phyloP scores from a whole-genome alignment of 2,797 vertebrate species.

The Amblyraja radiata region DNA sequence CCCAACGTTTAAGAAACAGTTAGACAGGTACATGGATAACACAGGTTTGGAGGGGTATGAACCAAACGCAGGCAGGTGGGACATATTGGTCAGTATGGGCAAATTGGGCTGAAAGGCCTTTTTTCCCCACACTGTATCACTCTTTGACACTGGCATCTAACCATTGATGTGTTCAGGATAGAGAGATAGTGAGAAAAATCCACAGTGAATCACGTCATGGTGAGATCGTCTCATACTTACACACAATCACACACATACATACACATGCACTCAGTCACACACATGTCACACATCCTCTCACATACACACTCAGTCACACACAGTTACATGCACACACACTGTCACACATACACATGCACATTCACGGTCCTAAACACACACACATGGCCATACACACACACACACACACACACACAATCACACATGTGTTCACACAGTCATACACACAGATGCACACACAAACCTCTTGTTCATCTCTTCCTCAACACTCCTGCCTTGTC shows the following conservation, averaged over 20 bases:
- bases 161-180: background rate
- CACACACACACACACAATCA: background rate
- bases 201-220: background rate
- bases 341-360: background rate
- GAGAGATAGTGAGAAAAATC: background rate
- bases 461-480: no score
- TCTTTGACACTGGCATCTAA: no score
- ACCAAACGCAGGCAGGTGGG: no score
- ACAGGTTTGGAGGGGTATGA: no score
- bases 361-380: background rate
- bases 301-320: background rate
- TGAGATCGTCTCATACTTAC: background rate
- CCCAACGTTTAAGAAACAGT: no score
- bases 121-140: no score
- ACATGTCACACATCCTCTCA: background rate
- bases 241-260: background rate
- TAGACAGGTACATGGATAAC: no score
- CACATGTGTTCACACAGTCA: background rate
- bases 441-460: no score
- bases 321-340: background rate
- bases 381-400: background rate
- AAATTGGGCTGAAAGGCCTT: no score
- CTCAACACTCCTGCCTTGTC: no score
- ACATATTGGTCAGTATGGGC: no score
- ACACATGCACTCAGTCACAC: background rate